Base-by-base conservation (phyloP, 1,140 invertebrate genomes). In the Pseudomyrmex concolor region DNA sequence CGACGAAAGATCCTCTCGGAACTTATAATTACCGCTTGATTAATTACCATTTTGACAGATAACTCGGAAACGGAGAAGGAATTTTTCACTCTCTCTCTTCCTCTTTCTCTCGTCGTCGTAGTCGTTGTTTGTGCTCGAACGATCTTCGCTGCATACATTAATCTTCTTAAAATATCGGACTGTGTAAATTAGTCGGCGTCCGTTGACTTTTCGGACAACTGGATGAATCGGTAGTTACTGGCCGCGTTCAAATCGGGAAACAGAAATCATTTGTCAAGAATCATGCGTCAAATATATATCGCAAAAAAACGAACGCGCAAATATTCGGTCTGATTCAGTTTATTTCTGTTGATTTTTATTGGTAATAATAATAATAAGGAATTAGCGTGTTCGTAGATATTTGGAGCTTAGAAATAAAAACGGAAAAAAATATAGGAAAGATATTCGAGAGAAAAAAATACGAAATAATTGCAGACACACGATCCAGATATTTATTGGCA, bases 1-100 rank as follows among this genome's bases (percentile, higher is more conserved):
- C 83, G 86, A 84, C 80, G 59, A 84, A 86, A 72, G 87, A 88
- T 83, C 67, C 74, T 50, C 57, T 50, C 57, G 13, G 51, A 64
- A 60, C 76, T 77, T 84, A 68, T 89, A 89, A 86, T 88, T 89
- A 89, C 67, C 57, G 83, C 57, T 83, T 89, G 87, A 89, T 89
- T 89, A 89, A 89, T 89, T 72, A 84, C 78, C 82, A 78, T 84
- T 88, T 87, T 84, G 85, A 88, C 70, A 77, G 82, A 84, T 84
- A 67, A 72, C 86, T 70, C 60, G 66, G 78, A 50, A 72, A 86
- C 84, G 63, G 15, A 15, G 70, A 22, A 34, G 34, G 34, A 62
- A 59, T 67, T 86, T 43, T 62, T 86, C 59, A 67, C 50, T 34
- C 70, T 51, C 34, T 34, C 34, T 34, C 4, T 7, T 0, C 7